Conservation (phyloP, 1,140 invertebrate genomes). For the Drosophila carrolli region DNA sequence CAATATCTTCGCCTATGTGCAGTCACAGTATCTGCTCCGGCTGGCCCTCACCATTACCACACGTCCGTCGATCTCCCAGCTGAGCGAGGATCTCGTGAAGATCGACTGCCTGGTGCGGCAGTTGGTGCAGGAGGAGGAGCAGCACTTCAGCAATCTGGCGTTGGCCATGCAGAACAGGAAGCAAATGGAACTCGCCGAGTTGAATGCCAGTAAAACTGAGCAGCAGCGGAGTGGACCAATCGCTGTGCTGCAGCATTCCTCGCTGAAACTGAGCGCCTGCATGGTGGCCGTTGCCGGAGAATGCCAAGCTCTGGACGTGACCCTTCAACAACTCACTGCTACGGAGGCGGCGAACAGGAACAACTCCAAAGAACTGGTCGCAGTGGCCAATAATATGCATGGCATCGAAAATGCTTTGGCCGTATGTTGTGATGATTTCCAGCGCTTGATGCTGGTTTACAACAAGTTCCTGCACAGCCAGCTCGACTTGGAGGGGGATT, state of each 20-base stretch:
- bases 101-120: constrained; percentile 74
- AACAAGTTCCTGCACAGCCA: constrained; percentile 82
- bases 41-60: constrained; percentile 77
- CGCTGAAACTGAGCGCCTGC: constrained; percentile 76
- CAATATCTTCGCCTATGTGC: constrained; percentile 83
- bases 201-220: constrained; percentile 58
- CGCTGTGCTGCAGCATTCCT: constrained; percentile 76
- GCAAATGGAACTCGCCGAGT: constrained; percentile 67
- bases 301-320: constrained; percentile 77
- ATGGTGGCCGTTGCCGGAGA: constrained; percentile 82
- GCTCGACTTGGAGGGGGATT: constrained; percentile 43
- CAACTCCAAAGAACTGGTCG: constrained; percentile 70
- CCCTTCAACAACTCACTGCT: constrained; percentile 69
- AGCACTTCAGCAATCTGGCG: constrained; percentile 77
- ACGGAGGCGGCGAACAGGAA: constrained; percentile 69
- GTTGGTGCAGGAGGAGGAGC: constrained; percentile 78
- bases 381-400: constrained; percentile 79
- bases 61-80: constrained; percentile 68
- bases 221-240: constrained; percentile 69
- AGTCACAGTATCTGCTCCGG: constrained; percentile 80
- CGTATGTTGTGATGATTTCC: constrained; percentile 81
- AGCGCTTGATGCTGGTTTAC: constrained; percentile 80
- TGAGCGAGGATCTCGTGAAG: constrained; percentile 69
- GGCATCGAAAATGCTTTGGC: constrained; percentile 76
- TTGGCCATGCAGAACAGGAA: constrained; percentile 70